Evolutionary conservation across 1,140 invertebrate species (phyloP), one percentile per base, ranked within the genome.

Genomic region (Nephila pilipes): DNA sequence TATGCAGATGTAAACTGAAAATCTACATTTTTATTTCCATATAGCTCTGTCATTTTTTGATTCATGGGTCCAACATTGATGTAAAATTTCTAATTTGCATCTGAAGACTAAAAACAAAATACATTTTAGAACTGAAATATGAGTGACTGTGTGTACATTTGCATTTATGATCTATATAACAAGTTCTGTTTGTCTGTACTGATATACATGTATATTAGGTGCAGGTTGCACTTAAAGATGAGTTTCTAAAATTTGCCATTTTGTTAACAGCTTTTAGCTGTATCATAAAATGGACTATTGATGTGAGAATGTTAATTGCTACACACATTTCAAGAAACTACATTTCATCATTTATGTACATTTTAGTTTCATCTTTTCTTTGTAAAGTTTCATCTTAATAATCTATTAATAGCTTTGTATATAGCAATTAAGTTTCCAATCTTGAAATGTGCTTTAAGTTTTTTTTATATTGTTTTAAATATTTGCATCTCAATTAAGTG

Each of bases 331-430:
- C 69, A 75, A 75, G 69, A 36, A 18, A 75, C 69, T 75, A 75
- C 81, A 83, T 83, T 83, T 55, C 38, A 83, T 93, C 63, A 87
- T 93, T 79, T 92, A 65, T 93, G 91, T 93, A 93, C 65, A 93
- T 87, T 93, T 93, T 93, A 55, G 83, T 93, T 93, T 93, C 91
- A 93, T 93, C 63, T 85, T 46, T 93, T 93, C 85, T 75, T 93
- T 93, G 91, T 93, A 93, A 75, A 93, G 60, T 87, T 93, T 69
- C 85, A 93, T 93, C 91, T 87, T 55, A 22, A 63, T 38, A 81
- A 18, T 36, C 81, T 60, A 93, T 87, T 55, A 29, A 93, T 87
- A 58, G 91, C 63, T 93, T 91, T 93, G 91, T 93, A 93, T 57
- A 93, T 93, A 93, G 91, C 85, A 60, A 29, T 87, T 93, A 25